Percentiles rank a stretch among this genome's conserved stretches.
Evolutionary conservation across 2,797 vertebrate species (phyloP).

Genomic region (Melanotaenia parkinsoni): DNA sequence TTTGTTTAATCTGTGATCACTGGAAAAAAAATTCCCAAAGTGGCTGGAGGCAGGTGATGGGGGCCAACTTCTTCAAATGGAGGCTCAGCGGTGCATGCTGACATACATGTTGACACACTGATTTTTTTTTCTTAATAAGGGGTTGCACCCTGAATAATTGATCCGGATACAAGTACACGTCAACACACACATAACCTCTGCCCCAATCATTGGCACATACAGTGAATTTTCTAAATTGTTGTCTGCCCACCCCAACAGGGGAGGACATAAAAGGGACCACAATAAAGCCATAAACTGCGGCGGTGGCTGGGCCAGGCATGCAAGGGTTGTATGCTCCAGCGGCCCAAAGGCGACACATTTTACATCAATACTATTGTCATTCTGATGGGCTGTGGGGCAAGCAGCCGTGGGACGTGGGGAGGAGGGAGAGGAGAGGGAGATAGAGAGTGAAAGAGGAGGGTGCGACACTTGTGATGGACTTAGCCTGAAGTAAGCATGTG

Average conservation of each 20-base stretch:
- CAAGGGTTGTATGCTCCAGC: constrained; percentile 72
- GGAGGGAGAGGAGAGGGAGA: constrained; percentile 12
- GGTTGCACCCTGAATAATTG: constrained; percentile 74
- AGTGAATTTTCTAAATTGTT: constrained; percentile 81
- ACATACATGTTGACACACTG: constrained; percentile 42
- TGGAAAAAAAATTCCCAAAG: constrained; percentile 25
- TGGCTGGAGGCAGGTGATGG: constrained; percentile 14
- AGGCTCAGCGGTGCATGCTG: constrained; percentile 9
- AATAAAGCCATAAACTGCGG: constrained; percentile 85
- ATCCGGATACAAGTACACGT: constrained; percentile 61
- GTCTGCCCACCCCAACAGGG: constrained; percentile 71
- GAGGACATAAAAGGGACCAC: constrained; percentile 77
- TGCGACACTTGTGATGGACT: constrained; percentile 69
- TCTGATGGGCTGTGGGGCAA: constrained; percentile 78
- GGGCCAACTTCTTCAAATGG: constrained; percentile 5
- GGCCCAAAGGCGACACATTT: constrained; percentile 84
- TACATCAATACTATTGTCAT: constrained; percentile 85
- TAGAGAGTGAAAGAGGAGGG: constrained; percentile 53
- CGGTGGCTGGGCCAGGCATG: constrained; percentile 78
- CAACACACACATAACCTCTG: constrained; percentile 39
- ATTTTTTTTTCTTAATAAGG: constrained; percentile 37
- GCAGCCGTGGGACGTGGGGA: constrained; percentile 60
- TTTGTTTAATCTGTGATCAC: constrained; percentile 72
- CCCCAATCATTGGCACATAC: constrained; percentile 50
- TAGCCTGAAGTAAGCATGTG: constrained; percentile 64